phyloP scores from a whole-genome alignment of 2,888 invertebrate genomes.

The Gonocerus acuteangulatus region DNA sequence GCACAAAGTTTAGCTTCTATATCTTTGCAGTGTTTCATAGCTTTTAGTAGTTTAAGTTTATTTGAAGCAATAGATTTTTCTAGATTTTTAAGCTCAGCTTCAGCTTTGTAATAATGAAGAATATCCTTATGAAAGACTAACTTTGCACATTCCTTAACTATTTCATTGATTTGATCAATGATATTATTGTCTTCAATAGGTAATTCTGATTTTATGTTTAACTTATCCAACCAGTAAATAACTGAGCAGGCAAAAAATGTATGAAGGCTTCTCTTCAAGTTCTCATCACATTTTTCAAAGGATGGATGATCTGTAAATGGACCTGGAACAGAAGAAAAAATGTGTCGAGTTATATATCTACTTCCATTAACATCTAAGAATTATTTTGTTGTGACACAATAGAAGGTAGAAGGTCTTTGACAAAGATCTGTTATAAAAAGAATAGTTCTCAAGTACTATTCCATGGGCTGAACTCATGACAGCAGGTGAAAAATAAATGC shows the following conservation, averaged over 20 bases:
- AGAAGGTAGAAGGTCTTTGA: too few species aligned
- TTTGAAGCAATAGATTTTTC: conserved; percentile 29
- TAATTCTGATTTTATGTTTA: conserved; percentile 16
- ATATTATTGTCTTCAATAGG: neutral
- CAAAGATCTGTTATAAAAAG: too few species aligned
- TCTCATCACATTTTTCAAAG: conserved; percentile 6
- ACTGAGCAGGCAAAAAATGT: conserved; percentile 29
- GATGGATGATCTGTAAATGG: conserved; percentile 14
- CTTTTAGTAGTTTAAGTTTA: conserved; percentile 29
- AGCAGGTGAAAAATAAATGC: too few species aligned
- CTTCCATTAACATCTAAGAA: too few species aligned
- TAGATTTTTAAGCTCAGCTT: conserved; percentile 30
- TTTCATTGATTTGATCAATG: conserved; percentile 11
- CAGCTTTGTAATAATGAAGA: conserved; percentile 28
- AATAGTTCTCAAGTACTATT: too few species aligned
- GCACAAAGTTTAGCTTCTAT: conserved; percentile 25
- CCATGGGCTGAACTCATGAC: too few species aligned
- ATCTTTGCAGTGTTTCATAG: conserved; percentile 31
- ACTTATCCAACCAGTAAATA: conserved; percentile 31
- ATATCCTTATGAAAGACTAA: conserved; percentile 30
- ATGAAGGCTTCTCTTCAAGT: conserved; percentile 22
- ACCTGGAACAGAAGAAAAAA: conserved; percentile 17
- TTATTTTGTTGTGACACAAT: too few species aligned
- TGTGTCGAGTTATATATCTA: too few species aligned
- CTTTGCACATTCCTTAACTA: conserved; percentile 14